Base-by-base conservation (phyloP, 2,888 invertebrate species). In the Acanthococcus lagerstroemiae region DNA sequence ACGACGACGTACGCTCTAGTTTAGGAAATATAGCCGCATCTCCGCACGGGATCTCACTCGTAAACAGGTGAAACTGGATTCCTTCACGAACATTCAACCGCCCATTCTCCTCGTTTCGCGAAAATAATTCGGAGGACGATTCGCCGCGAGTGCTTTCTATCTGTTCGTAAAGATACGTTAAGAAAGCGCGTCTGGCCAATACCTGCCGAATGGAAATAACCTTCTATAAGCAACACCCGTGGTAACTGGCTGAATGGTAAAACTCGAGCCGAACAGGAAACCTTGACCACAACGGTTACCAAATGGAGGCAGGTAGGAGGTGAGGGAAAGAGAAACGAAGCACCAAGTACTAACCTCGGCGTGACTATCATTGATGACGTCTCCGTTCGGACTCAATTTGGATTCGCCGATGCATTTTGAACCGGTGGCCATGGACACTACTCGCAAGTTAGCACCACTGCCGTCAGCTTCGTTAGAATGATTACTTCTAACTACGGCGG, bases 11-110 rank as follows among this genome's bases (percentile, higher is more conserved):
- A n/a, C n/a, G n/a, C n/a, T n/a, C n/a, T n/a, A n/a, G 22, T 12
- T 68, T 86, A 0, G 83, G 82, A 74, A 88, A 83, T 71, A 95
- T 95, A 19, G 92, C 87, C 15, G 92, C 92, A 81, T 95, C 95
- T 0, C 95, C 95, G 78, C 95, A 95, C 19, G 95, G 95, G 45
- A 87, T 82, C 74, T 91, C 89, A 57, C 90, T 91, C 27, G 88
- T 85, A 73, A 88, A 90, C 73, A 95, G 87, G 74, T 92, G 87
- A 76, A 90, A 92, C 26, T 81, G 79, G 25, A 89, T 75, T 45
- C 78, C 78, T 3, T 79, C 72, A 71, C 81, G 82, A 1, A 90
- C 68, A 65, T 73, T 72, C 72, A 82, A 83, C 67, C 75, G 75
- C n/a, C 71, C 69, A 7, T 24, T 22, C 6, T 27, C 15, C 4